Base-by-base conservation (phyloP, 2,113 vertebrate species). In the Tamias sibiricus region DNA sequence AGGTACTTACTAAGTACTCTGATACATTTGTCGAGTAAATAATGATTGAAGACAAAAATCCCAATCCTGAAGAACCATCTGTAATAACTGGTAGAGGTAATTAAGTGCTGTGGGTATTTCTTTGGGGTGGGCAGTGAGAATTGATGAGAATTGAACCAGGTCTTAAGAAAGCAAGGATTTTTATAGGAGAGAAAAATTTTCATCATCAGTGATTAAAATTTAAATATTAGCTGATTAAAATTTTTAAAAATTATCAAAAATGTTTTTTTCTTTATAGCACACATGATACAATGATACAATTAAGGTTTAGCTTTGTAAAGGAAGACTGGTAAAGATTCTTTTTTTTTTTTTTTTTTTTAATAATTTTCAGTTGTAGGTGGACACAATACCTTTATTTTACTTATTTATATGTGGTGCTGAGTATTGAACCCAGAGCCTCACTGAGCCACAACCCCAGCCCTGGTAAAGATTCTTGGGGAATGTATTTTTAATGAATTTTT, bases 401-500 rank as follows among this genome's bases (percentile, higher is more conserved):
- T 69, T 69, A 52, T 52, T 52, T 52, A 52, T 52, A 52, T 52
- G 52, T 52, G 52, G 52, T 52, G 52, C 52, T 52, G 52, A 52
- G 52, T 16, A 52, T 52, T 4, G 4, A 52, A 52, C 52, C 52
- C 52, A 52, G 14, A 16, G 52, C 52, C 52, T 52, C 52, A 52
- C 52, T 52, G 52, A 52, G 52, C 52, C 13, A 52, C 52, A 52
- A 52, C 52, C 2, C 52, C 52, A 52, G 52, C 52, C 52, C 52
- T 4, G n/a, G n/a, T n/a, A n/a, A n/a, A 54, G 54, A 49, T 49
- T 52, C 49, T 52, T 52, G 49, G 13, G 47, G 19, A 66, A 49
- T 93, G 40, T 86, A 89, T 96, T 87, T 59, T 85, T 24, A 66
- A 44, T 90, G 40, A 77, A 37, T 95, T 92, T 95, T 76, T 62